Base-by-base conservation (phyloP, 2,113 vertebrate species). In the Clarias batrachus region DNA sequence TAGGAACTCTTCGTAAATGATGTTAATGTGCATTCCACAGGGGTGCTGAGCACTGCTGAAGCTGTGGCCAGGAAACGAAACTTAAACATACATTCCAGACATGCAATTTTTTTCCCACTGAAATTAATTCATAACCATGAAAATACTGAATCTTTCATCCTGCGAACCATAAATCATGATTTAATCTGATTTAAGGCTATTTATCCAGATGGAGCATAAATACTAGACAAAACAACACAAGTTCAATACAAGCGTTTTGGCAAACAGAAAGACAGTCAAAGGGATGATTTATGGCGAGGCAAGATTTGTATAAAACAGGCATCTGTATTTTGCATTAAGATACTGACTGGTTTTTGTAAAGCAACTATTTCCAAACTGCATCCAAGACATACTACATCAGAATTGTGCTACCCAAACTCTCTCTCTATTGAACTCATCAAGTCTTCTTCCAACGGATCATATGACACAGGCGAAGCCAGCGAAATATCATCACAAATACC, bases 391-490 rank as follows among this genome's bases (percentile, higher is more conserved):
- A 54, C 27, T 16, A 14, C 52, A 60, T 85, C 73, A 54, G 60
- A 60, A 48, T 56, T 30, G 9, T 84, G n/a, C 82, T 93, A 95
- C 56, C 92, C 93, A 83, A 94, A 95, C 59, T 95, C 94, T 30
- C 90, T 92, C 87, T 94, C 95, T 74, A 95, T 95, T n/a, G 92
- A 94, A 81, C 94, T 93, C 95, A 95, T 95, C 86, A 95, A 92
- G 88, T 95, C 94, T 82, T 95, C 95, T 81, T 95, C 95, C 17
- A 93, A 93, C 85, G 93, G 91, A 83, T 95, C 90, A 27, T 95
- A 95, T 85, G 90, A 87, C 74, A 93, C 89, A 27, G 94, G 91
- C 71, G 84, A 90, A 85, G 89, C 63, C 60, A 90, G 70, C 59
- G 89, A 90, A 4, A 92, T 73, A 73, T 66, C 84, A 0, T 91